A percentile compares a stretch with the other conserved stretches of the same genome.
Evolutionary conservation across 2,888 invertebrate species (phyloP).

Genomic region (Sphaerophoria rueppellii): DNA sequence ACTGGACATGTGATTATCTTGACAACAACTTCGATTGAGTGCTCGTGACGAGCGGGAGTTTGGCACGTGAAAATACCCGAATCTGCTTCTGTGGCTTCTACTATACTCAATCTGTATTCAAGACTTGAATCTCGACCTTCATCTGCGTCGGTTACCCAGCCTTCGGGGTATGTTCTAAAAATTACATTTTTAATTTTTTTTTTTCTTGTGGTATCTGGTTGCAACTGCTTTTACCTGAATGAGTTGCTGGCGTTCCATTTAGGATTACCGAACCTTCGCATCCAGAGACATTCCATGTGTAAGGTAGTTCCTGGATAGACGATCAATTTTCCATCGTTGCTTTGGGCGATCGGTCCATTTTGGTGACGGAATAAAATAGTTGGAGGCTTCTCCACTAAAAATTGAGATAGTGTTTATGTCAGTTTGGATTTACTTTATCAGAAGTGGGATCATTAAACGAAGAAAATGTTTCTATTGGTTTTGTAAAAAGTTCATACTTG

Average conservation of each 20-base stretch:
- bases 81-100: conserved; percentile 91
- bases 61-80: conserved; percentile 92
- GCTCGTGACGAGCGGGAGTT: conserved; percentile 91
- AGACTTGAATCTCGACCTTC: conserved; percentile 90
- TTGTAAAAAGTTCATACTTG: conserved; percentile 84
- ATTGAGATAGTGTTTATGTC: conserved; percentile 5
- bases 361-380: conserved; percentile 92
- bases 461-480: neutral
- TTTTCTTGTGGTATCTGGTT: neutral
- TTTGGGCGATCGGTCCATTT: conserved; percentile 92
- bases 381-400: conserved; percentile 91
- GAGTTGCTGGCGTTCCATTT: conserved; percentile 86
- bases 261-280: conserved; percentile 92
- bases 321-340: conserved; percentile 91
- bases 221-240: conserved; percentile 31
- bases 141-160: conserved; percentile 88
- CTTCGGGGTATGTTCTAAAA: conserved; percentile 87
- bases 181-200: neutral
- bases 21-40: conserved; percentile 91
- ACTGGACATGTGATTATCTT: conserved; percentile 91
- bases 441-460: too few species aligned
- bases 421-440: neutral
- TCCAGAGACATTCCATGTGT: conserved; percentile 95
- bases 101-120: conserved; percentile 91
- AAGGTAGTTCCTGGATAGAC: conserved; percentile 93